A percentile compares a stretch with the other conserved stretches of the same genome.
Conservation (phyloP, 2,888 invertebrate genomes). For the Luperina testacea region DNA sequence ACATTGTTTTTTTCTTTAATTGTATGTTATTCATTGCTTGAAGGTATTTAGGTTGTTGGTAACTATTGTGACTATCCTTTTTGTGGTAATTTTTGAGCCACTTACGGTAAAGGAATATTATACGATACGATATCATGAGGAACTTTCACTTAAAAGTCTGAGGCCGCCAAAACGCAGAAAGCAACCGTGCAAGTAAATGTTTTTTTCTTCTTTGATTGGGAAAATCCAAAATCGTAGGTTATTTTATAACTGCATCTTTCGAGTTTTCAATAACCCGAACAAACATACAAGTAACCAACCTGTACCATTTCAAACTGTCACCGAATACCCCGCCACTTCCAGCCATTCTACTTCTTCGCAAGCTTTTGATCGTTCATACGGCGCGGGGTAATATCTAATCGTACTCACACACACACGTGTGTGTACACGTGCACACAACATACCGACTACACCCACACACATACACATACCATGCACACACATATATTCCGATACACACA, state of each 20-base stretch:
- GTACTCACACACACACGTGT: too few species aligned
- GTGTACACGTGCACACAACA: too few species aligned
- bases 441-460: slow-evolving; percentile 6
- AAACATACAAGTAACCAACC: too few species aligned
- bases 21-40: not conserved
- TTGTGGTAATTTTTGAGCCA: not conserved
- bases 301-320: too few species aligned
- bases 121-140: too few species aligned
- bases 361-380: slow-evolving; percentile 67
- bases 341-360: slow-evolving; percentile 13
- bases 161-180: not conserved
- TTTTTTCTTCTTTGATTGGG: not conserved
- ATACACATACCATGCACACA: slow-evolving; percentile 4
- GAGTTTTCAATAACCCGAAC: too few species aligned
- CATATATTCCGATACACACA: slow-evolving; percentile 1
- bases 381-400: slow-evolving; percentile 59
- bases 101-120: not conserved
- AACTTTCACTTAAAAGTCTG: not conserved
- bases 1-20: too few species aligned
- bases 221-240: too few species aligned
- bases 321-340: slow-evolving; percentile 24
- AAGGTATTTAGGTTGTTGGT: not conserved
- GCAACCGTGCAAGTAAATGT: too few species aligned
- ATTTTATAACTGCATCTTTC: not conserved
- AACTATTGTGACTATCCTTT: not conserved